Percentiles rank a stretch among this genome's conserved stretches.
Evolutionary conservation across 2,797 vertebrate species (phyloP).

Genomic region (Odontamblyopus rebecca): DNA sequence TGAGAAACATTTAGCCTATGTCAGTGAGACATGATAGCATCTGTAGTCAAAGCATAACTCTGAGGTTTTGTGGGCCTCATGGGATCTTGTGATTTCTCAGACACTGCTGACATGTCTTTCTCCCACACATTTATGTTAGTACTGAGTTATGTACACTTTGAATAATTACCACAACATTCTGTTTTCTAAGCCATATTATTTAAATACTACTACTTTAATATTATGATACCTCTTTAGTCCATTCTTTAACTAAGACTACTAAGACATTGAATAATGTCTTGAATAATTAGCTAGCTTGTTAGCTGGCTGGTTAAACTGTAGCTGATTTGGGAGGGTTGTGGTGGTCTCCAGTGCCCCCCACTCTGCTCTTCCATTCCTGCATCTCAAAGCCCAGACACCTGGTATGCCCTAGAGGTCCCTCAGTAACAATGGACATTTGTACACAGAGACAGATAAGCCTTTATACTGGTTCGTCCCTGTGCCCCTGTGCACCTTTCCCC

Average conservation of each 20-base stretch:
- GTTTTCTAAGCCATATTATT: neutral
- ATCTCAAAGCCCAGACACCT: constrained; percentile 68
- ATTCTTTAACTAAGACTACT: neutral
- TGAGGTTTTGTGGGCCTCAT: constrained; percentile 39
- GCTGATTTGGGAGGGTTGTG: constrained; percentile 45
- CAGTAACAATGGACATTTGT: constrained; percentile 74
- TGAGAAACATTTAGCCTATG: constrained; percentile 58
- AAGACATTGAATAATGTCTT: neutral
- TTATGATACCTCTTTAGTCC: neutral
- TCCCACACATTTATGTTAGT: neutral
- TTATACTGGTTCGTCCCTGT: constrained; percentile 52
- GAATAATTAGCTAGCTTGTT: constrained; percentile 53
- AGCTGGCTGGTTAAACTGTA: constrained; percentile 66
- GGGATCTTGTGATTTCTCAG: constrained; percentile 31
- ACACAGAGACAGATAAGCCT: constrained; percentile 63
- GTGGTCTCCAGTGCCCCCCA: constrained; percentile 30
- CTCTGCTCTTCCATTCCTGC: constrained; percentile 30
- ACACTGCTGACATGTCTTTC: constrained; percentile 30
- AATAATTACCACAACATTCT: neutral
- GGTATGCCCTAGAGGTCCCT: constrained; percentile 66
- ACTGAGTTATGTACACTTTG: neutral
- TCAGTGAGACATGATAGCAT: constrained; percentile 48
- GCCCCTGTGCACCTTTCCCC: constrained; percentile 40
- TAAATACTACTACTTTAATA: neutral
- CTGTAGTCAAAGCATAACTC: constrained; percentile 65